phyloP scores from a whole-genome alignment of 2,113 vertebrate species.

The Ovibos moschatus region DNA sequence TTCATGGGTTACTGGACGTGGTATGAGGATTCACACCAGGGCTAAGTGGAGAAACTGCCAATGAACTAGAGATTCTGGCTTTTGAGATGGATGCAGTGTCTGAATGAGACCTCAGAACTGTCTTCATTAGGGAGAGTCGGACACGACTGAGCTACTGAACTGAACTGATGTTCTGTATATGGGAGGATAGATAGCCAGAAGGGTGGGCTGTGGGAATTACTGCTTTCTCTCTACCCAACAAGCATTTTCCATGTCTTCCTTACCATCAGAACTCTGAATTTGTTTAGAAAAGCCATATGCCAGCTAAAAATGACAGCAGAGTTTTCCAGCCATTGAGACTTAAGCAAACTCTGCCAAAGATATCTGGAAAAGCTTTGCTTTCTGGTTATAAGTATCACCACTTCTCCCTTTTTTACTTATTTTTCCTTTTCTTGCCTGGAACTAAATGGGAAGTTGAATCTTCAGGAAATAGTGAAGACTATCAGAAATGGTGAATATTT shows the following conservation, averaged over 20 bases:
- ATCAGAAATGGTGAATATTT: neutral
- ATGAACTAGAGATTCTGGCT: neutral
- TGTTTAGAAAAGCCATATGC: neutral
- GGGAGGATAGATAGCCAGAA: neutral
- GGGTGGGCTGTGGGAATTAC: neutral
- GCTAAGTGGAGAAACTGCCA: neutral
- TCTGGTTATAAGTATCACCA: neutral
- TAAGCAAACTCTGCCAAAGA: neutral
- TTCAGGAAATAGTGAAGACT: neutral
- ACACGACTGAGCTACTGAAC: too few relatives aligned
- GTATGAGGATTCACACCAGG: neutral
- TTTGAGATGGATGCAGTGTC: neutral
- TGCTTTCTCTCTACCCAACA: neutral
- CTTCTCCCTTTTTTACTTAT: neutral
- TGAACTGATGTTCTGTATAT: neutral
- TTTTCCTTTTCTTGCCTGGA: neutral
- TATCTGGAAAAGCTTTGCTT: neutral
- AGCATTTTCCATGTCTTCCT: neutral
- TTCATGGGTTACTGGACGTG: neutral
- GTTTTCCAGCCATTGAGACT: neutral
- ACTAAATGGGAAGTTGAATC: slow-evolving; percentile 4
- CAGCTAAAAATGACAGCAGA: neutral
- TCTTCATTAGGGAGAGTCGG: neutral
- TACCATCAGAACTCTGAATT: neutral
- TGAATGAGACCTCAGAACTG: neutral